These are phyloP conservation scores for Bugula neritina DNA, from an alignment of 2,888 invertebrate genomes.

Conservation along the genomic window DNA sequence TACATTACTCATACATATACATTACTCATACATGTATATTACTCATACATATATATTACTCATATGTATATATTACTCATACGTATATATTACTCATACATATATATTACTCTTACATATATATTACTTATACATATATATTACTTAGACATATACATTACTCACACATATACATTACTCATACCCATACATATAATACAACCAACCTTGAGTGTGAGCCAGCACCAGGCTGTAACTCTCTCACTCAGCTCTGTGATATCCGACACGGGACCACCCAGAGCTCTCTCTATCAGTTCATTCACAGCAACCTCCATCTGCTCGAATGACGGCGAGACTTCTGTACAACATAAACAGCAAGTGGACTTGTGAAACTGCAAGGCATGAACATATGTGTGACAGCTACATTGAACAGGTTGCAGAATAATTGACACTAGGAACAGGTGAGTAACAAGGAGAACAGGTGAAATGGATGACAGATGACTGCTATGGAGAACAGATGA, in stretches of 20 bases:
- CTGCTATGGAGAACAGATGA: too few species aligned
- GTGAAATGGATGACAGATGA: background rate
- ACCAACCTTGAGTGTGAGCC: conserved; percentile 69
- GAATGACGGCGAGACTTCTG: conserved; percentile 65
- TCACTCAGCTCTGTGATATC: conserved; percentile 61
- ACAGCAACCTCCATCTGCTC: conserved; percentile 72
- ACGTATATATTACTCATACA: background rate
- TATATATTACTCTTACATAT: background rate
- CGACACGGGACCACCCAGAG: conserved; percentile 31
- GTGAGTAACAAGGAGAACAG: too few species aligned
- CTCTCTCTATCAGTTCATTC: conserved; percentile 57
- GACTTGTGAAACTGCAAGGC: too few species aligned
- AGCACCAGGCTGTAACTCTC: conserved; percentile 67
- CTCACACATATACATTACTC: background rate
- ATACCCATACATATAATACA: background rate
- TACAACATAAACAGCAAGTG: too few species aligned
- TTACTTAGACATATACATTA: background rate
- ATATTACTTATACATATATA: background rate
- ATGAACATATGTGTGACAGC: background rate
- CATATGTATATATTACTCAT: background rate
- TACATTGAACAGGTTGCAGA: background rate
- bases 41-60: background rate
- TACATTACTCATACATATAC: background rate
- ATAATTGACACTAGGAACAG: too few species aligned
- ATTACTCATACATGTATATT: background rate